These are phyloP conservation scores for Dorcus parallelipipedus DNA, from an alignment of 2,888 invertebrate species.

Conservation along the genomic window DNA sequence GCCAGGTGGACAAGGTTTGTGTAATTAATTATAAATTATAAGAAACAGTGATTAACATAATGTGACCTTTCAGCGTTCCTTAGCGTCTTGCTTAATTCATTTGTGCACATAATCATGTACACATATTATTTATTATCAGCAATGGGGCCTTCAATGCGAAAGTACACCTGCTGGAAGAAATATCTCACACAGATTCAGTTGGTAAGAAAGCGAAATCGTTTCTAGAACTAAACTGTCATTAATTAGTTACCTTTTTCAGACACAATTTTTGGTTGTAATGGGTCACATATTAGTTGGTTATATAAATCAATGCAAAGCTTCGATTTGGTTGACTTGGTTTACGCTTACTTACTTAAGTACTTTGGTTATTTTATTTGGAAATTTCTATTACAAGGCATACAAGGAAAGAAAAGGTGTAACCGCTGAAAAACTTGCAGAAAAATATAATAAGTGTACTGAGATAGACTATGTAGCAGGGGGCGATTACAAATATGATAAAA, in stretches of 20 bases:
- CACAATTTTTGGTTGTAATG: conserved; percentile 26
- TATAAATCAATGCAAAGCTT: conserved; percentile 24
- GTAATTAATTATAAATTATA: background rate
- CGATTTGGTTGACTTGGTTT: conserved; percentile 27
- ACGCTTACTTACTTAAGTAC: conserved; percentile 26
- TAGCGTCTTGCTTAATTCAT: conserved; percentile 76
- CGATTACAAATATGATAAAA: conserved; percentile 17
- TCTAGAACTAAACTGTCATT: background rate
- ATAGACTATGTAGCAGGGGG: conserved; percentile 17
- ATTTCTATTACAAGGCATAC: conserved; percentile 27
- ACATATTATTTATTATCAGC: conserved; percentile 83
- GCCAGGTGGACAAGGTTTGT: conserved; percentile 66
- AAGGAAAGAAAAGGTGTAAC: conserved; percentile 8
- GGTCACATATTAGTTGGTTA: conserved; percentile 23
- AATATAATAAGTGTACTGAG: background rate
- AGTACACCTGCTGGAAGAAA: conserved; percentile 90
- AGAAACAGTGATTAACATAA: background rate
- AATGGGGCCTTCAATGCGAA: conserved; percentile 75
- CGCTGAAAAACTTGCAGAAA: conserved; percentile 3
- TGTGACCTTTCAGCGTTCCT: conserved; percentile 72
- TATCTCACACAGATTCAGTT: conserved; percentile 87
- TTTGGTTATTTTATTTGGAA: conserved; percentile 24
- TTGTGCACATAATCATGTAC: conserved; percentile 91
- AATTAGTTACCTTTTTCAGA: conserved; percentile 17
- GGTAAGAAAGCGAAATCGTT: conserved; percentile 47